Base-by-base conservation (phyloP, 2,113 vertebrate genomes). In the Pseudorectes ferrugineus region DNA sequence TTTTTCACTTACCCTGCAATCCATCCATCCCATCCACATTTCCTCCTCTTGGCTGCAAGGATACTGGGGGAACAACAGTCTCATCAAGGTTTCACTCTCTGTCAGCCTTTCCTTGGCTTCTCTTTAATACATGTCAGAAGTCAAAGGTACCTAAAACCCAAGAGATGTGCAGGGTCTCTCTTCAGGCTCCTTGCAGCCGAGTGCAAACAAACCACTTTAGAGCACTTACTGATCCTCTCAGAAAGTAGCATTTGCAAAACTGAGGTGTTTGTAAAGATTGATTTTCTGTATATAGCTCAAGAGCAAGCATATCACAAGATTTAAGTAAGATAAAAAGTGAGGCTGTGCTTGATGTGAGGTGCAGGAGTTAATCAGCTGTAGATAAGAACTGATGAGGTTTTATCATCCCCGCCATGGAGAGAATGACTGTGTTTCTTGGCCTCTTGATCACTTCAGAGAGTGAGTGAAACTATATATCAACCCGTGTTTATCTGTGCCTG, bases 341-440 rank as follows among this genome's bases (percentile, higher is more conserved):
- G 59, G 20, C 75, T 93, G 77, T 88, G 85, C 42, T 84, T 93
- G 81, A 96, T 89, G 71, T 67, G 57, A 73, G 67, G 78, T 68
- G 58, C 94, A 93, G 78, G 86, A 80, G 77, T 68, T 93, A 94
- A 96, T 89, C 78, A 95, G 93, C 45, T 57, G 86, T 33, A 96
- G 92, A 95, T 93, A 96, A 96, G 94, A 96, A 65, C 9, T 84
- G 90, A 96, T 81, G 93, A 95, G 66, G 72, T 93, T 90, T 91
- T 89, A 77, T 76, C 77, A 88, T 63, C 59, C 58, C 63, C 12
- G 6, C 43, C 72, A 51, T 6, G 71, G 43, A 68, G 33, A 38
- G 61, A 92, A 71, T 54, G 61, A 57, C 73, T 85, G 35, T 28
- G 31, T 85, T 92, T 94, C 88, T 89, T 92, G 88, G 83, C 86